A percentile compares a stretch with the other conserved stretches of the same genome.
Conservation (phyloP, 2,797 vertebrate genomes). For the Microctenopoma lineatum region DNA sequence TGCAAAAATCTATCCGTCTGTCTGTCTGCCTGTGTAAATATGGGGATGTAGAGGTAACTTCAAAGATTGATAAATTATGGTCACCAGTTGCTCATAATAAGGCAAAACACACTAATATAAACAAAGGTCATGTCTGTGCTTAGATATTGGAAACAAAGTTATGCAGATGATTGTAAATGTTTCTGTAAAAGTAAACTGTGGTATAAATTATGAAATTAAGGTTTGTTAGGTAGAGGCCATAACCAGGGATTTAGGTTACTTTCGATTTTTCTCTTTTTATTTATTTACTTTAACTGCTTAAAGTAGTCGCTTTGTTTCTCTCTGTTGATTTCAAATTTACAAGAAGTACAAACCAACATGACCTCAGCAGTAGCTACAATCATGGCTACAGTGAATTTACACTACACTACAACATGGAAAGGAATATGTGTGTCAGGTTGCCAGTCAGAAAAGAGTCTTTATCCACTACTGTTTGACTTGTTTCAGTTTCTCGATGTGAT, state of each 20-base stretch:
- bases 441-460: slow-evolving; percentile 20
- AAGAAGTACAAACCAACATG: slow-evolving; percentile 6
- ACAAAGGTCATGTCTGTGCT: slow-evolving; percentile 18
- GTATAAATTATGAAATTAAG: slow-evolving; percentile 6
- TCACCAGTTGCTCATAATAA: slow-evolving; percentile 30
- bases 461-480: slow-evolving; percentile 86
- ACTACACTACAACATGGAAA: slow-evolving; percentile 35
- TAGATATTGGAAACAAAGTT: slow-evolving; percentile 10
- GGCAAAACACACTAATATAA: slow-evolving; percentile 33
- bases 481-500: slow-evolving; percentile 94
- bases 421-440: slow-evolving; percentile 27
- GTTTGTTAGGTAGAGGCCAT: background rate
- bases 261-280: background rate
- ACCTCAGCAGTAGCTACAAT: slow-evolving; percentile 16
- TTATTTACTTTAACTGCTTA: background rate
- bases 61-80: slow-evolving; percentile 19
- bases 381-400: slow-evolving; percentile 7
- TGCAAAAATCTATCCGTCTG: slow-evolving; percentile 18
- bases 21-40: slow-evolving; percentile 6
- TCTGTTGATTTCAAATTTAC: slow-evolving; percentile 3
- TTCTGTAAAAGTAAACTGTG: slow-evolving; percentile 17
- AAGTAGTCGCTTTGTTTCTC: background rate
- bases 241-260: slow-evolving; percentile 4
- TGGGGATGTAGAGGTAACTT: slow-evolving; percentile 23
- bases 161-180: background rate